Base-by-base conservation (phyloP, 2,797 vertebrate species). In the Spea hammondii region DNA sequence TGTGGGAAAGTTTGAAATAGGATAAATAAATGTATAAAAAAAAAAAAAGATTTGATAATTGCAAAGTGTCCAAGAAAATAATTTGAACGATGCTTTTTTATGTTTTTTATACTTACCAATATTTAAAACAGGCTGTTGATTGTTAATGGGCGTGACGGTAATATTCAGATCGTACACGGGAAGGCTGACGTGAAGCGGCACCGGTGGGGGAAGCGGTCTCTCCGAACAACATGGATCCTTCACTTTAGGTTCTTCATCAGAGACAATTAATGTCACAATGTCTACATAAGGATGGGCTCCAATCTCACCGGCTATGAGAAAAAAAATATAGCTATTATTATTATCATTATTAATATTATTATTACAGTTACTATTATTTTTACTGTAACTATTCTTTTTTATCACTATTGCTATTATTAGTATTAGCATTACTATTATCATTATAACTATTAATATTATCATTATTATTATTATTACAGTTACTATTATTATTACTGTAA, bases 151-250 rank as follows among this genome's bases (percentile, higher is more conserved):
- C 67, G 90, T 83, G 8, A 93, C 51, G 5, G 90, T 92, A 87
- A 91, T 67, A 64, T 91, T 93, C 50, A 90, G 86, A 83, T 93
- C 91, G 44, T 91, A 92, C 51, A 92, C 86, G 66, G 91, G 91
- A 82, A 93, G 92, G 46, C 80, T 88, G 51, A 88, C 81, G 1
- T 91, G 91, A 55, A 90, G 79, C 4, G 87, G 88, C 2, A 91
- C 87, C 0, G 88, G 88, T 5, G 90, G 89, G 14, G 89, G 87
- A 0, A 82, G 83, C 76, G 80, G 83, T 44, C 91, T 86, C 64
- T 89, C 88, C 0, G 88, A 89, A 74, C 89, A 93, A 76, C 89
- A 94, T 76, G 80, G 4, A 1, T 88, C 87, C 1, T 13, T 79
- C 60, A 72, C 83, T n/a, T 85, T 88, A 0, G 83, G 88, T 59